These are phyloP conservation scores for Thalassoma bifasciatum DNA, from an alignment of 2,113 vertebrate species.

Conservation along the genomic window DNA sequence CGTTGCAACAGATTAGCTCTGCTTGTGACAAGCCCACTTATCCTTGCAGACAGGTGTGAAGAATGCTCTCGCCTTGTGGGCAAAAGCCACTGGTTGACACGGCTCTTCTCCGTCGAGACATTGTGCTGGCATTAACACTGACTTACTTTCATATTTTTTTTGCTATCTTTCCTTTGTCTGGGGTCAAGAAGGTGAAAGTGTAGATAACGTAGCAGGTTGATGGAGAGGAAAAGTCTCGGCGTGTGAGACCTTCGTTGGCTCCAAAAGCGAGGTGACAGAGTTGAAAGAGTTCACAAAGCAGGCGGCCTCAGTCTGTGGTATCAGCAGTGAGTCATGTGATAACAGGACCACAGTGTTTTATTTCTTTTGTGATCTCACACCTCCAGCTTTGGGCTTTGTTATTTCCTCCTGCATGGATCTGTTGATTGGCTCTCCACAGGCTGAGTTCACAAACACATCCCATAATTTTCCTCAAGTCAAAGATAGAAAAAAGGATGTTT, in stretches of 20 bases:
- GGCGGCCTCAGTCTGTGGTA: constrained; percentile 26
- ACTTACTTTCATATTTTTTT: constrained; percentile 69
- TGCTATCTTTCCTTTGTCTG: constrained; percentile 56
- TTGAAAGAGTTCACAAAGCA: constrained; percentile 27
- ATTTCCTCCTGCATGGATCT: constrained; percentile 68
- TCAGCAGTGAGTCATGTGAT: constrained; percentile 43
- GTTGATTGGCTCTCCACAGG: constrained; percentile 74
- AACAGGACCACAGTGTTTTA: constrained; percentile 33
- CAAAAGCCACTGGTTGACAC: constrained; percentile 75
- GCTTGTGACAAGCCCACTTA: constrained; percentile 79
- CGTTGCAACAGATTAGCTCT: constrained; percentile 83
- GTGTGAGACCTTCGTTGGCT: constrained; percentile 24
- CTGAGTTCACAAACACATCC: constrained; percentile 34
- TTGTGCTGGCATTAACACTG: constrained; percentile 33
- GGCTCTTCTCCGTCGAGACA: constrained; percentile 45
- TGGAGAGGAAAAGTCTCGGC: constrained; percentile 38
- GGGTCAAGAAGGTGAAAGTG: constrained; percentile 63
- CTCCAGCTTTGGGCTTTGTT: constrained; percentile 57
- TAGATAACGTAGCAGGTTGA: constrained; percentile 55
- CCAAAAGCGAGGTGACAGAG: constrained; percentile 38
- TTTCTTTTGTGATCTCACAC: constrained; percentile 57
- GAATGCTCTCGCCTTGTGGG: constrained; percentile 77
- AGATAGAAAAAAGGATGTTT: neutral
- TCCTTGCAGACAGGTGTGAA: constrained; percentile 83
- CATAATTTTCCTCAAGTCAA: constrained; percentile 10